Conservation (phyloP, 2,797 vertebrate species). For the Tadarida brasiliensis region DNA sequence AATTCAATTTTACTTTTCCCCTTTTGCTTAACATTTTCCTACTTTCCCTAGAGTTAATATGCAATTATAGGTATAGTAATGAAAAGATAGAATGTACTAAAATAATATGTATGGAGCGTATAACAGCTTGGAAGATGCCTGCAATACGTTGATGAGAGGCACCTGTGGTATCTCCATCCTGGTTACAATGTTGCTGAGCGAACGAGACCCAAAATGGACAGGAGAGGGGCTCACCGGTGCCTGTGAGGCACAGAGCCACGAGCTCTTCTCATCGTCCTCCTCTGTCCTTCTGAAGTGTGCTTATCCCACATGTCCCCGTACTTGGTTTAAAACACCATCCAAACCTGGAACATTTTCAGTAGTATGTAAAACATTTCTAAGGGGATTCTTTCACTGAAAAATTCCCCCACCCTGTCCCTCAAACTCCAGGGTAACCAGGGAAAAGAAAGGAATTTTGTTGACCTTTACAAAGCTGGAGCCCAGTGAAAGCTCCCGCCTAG, state of each 20-base stretch:
- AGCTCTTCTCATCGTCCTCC: neutral
- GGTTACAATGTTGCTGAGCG: neutral
- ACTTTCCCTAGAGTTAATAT: conserved; percentile 57
- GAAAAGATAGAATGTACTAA: conserved; percentile 47
- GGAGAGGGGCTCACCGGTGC: rapidly evolving
- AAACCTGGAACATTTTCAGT: neutral
- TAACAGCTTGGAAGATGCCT: conserved; percentile 28
- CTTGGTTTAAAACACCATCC: neutral
- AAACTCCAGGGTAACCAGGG: neutral
- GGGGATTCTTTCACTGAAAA: neutral
- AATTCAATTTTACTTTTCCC: conserved; percentile 59
- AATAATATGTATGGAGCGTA: conserved; percentile 45
- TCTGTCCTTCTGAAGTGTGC: neutral
- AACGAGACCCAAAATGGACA: rapidly evolving
- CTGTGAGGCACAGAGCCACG: rapidly evolving
- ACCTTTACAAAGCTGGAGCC: neutral
- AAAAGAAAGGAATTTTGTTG: neutral
- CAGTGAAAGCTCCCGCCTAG: rapidly evolving
- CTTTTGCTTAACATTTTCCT: conserved; percentile 34
- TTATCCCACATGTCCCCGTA: neutral
- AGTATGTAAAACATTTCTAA: neutral
- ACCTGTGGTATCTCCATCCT: neutral
- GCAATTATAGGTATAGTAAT: conserved; percentile 52
- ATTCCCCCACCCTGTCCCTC: neutral
- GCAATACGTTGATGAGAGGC: neutral